Base-by-base conservation (phyloP, 2,113 vertebrate species). In the Xiphias gladius region DNA sequence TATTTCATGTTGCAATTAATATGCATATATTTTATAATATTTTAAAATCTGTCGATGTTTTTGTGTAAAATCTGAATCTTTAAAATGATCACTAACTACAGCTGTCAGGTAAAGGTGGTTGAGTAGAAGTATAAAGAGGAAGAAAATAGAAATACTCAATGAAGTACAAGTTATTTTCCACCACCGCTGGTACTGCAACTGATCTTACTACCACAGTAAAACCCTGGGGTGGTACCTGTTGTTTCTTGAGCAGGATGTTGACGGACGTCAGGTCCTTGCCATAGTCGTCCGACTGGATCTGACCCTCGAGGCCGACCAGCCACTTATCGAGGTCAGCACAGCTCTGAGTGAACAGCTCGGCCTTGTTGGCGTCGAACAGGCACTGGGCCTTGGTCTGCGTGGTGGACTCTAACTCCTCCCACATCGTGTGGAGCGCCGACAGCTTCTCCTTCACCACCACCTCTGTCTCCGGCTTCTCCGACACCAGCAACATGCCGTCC, bases 191-290 rank as follows among this genome's bases (percentile, higher is more conserved):
- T 12, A 43, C 41, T 39, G 35, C 35, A 35, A 7, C 35, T 39
- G 37, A 10, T 39, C 9, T 2, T 10, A 10, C 37, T 10, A 1
- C 37, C 37, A 39, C 37, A 39, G 22, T 39, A 39, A 39, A 19
- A 43, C 26, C 35, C 43, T n/a, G 52, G 11, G n/a, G 28, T 5
- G 1, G 11, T 77, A 97, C 98, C 97, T 99, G 98, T 70, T 99
- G 98, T 71, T 98, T 99, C 87, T 99, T 99, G 57, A 99, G 95
- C 71, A 99, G 95, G 91, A 99, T 99, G 94, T 96, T 99, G 91
- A 99, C 98, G 0, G 97, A 99, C 90, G 98, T 99, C 87, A 99
- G 96, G 85, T 99, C 98, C 84, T 99, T 99, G 81, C 98, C 98
- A 0, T 97, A 98, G 92, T 99, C 98, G 0, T 99, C 97, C 0